phyloP scores from a whole-genome alignment of 2,113 vertebrate species.

The Zeus faber region DNA sequence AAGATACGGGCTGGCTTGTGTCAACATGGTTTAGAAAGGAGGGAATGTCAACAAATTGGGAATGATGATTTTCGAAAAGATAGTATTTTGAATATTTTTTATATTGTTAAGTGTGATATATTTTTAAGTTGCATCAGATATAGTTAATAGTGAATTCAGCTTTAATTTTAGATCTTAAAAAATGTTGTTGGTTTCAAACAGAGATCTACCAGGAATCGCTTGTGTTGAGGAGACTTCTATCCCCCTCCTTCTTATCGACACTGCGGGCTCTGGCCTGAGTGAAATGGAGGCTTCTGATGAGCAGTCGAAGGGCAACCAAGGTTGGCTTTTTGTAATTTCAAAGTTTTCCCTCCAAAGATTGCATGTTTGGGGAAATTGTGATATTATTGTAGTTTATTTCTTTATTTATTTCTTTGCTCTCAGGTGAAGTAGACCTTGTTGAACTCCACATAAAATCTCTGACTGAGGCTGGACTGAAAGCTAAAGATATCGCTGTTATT shows the following conservation, averaged over 20 bases:
- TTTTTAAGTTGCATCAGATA: no score
- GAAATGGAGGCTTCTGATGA: constrained; percentile 87
- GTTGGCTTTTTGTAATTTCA: constrained; percentile 62
- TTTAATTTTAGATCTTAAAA: no score
- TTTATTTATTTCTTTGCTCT: constrained; percentile 10
- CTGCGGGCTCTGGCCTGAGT: constrained; percentile 85
- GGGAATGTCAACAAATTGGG: no score
- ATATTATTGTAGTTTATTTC: not conserved
- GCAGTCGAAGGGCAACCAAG: constrained; percentile 91
- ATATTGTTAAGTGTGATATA: constrained; percentile 1
- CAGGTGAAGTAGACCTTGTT: constrained; percentile 91
- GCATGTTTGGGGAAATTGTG: not conserved
- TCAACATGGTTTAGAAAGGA: no score
- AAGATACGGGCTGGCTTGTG: no score
- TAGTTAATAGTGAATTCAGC: no score
- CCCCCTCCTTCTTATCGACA: constrained; percentile 89
- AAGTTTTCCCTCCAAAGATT: no score
- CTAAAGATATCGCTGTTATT: constrained; percentile 86
- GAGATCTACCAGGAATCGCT: constrained; percentile 84
- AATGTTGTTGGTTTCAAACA: no score
- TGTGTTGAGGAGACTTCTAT: constrained; percentile 81
- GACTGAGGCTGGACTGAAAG: constrained; percentile 83
- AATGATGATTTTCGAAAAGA: no score
- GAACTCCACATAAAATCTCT: constrained; percentile 83
- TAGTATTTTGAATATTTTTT: no score